A percentile compares a stretch with the other conserved stretches of the same genome.
Conservation (phyloP, 2,113 vertebrate genomes). For the Microtus richardsoni region DNA sequence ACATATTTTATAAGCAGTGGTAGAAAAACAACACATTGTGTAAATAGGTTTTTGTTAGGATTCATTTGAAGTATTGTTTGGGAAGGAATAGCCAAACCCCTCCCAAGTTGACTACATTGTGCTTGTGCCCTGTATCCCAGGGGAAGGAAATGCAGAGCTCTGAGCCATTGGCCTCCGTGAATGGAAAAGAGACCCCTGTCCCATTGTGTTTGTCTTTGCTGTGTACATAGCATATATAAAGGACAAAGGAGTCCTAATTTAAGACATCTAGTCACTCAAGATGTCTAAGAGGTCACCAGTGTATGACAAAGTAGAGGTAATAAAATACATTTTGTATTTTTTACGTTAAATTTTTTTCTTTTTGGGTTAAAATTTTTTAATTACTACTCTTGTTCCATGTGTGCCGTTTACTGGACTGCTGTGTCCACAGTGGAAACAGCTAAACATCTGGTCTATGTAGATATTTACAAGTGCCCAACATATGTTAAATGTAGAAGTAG, state of each 20-base stretch:
- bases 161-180: not conserved
- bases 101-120: not conserved
- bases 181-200: no score
- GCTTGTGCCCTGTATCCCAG: not conserved
- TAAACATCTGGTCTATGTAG: conserved; percentile 68
- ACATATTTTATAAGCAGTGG: conserved; percentile 43
- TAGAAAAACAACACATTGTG: conserved; percentile 38
- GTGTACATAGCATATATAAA: not conserved
- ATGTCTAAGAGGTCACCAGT: conserved; percentile 33
- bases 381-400: not conserved
- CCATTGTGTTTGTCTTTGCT: not conserved
- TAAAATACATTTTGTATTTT: conserved; percentile 8
- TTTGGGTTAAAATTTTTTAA: not conserved
- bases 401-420: conserved; percentile 3
- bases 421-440: conserved; percentile 23
- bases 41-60: conserved; percentile 55
- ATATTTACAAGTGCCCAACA: conserved; percentile 3
- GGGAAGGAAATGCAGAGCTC: not conserved
- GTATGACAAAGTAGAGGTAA: conserved; percentile 3
- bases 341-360: not conserved
- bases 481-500: conserved; percentile 27
- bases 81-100: not conserved
- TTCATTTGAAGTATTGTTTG: not conserved
- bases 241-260: not conserved
- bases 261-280: conserved; percentile 11